Base-by-base conservation (phyloP, 2,797 vertebrate genomes). In the Carcharodon carcharias region DNA sequence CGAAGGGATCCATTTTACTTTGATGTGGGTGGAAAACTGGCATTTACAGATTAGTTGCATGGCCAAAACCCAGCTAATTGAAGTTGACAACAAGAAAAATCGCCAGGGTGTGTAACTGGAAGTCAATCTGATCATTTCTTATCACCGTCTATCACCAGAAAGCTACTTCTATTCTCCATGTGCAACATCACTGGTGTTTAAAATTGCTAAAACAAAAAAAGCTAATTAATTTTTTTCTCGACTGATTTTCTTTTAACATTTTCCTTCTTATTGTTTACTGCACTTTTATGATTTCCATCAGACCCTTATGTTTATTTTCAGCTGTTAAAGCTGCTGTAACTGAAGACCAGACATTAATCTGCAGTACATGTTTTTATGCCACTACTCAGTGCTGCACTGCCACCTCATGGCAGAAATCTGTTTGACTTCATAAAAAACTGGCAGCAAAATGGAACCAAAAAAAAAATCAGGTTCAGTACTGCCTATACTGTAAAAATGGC, bases 391-490 rank as follows among this genome's bases (percentile, higher is more conserved):
- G 69, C 31, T 56, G n/a, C 94, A 95, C 69, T 73, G 94, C 69
- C 94, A 95, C 69, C 94, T 71, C 5, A 71, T 95, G 94, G 12
- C 26, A 77, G 94, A 73, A 71, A 95, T 85, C 18, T 85, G 40
- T 85, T 54, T 88, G 85, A 50, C 21, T 88, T 54, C 26, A 7
- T 23, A 88, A 54, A 88, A 45, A 85, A 28, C 26, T 88, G 21
- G 16, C n/a, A 91, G 23, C 35, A 61, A 16, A n/a, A 56, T 91
- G 9, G 28, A 40, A 4, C 18, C 2, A 88, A 88, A 88, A 87
- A n/a, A n/a, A n/a, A 26, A 54, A 88, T 26, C 54, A 0, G 26
- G 88, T 35, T 12, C 40, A 50, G 45, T 40, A 35, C 28, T 12
- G 31, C 54, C 12, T 67, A 31, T 28, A 58, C 40, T 45, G 23